Base-by-base conservation (phyloP, 2,797 vertebrate species). In the Balearica regulorum region DNA sequence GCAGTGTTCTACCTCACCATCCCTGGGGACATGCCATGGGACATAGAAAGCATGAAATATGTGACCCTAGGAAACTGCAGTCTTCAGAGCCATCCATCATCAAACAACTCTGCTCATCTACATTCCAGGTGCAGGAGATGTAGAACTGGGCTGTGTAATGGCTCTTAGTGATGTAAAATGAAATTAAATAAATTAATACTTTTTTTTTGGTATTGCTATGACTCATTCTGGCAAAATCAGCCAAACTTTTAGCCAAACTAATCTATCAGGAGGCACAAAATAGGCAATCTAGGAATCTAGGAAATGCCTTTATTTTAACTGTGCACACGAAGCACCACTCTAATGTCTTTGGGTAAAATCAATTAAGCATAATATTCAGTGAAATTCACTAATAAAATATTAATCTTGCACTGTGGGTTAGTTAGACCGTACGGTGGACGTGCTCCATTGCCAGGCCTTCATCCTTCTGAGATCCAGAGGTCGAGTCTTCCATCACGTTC, bases 351-450 rank as follows among this genome's bases (percentile, higher is more conserved):
- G 64, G 16, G 4, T 76, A 20, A 89, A 92, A 54, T 57, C 65
- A 83, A 14, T 89, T 78, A 93, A 89, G 87, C 46, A 80, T 58
- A 94, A 83, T 72, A 87, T 61, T 64, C 31, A 43, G 16, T 84
- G 60, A 65, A 83, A 79, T 65, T 87, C 29, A 21, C 26, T 53
- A 55, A n/a, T 92, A 60, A 89, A 93, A 88, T 87, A 89, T 82
- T 83, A 65, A 76, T 92, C 29, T 75, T 94, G 49, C 33, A 70
- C 65, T 66, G 18, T 17, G 12, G 39, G 49, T 69, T 70, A 44
- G 37, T 82, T 66, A 87, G 39, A 49, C n/a, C 1, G 1, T 33
- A 11, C 10, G 73, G 41, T 3, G 43, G 7, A 37, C 78, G 16
- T 77, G 41, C 12, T 82, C 14, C 6, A 2, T 5, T 77, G n/a